These are phyloP conservation scores for Miichthys miiuy DNA, from an alignment of 2,797 vertebrate species.

Conservation along the genomic window DNA sequence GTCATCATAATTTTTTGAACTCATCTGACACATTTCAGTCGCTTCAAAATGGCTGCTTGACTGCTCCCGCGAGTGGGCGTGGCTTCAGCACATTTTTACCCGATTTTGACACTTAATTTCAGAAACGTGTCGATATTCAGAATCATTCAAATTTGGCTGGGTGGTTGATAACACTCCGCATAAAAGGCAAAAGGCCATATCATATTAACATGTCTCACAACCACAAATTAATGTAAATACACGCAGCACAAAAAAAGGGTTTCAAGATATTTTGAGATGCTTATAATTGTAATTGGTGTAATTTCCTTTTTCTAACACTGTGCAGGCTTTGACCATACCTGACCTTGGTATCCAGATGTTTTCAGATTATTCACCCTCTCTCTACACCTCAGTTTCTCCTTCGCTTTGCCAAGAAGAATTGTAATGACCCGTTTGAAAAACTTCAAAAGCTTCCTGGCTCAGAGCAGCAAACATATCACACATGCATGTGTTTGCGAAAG, in stretches of 20 bases:
- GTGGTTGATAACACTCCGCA: too few relatives aligned
- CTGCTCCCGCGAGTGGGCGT: too few relatives aligned
- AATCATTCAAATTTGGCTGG: too few relatives aligned
- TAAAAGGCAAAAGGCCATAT: too few relatives aligned
- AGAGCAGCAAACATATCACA: constrained; percentile 39
- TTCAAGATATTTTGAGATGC: neutral
- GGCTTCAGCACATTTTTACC: too few relatives aligned
- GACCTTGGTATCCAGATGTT: constrained; percentile 26
- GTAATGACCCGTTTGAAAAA: constrained; percentile 43
- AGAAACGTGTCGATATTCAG: too few relatives aligned
- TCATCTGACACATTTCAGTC: too few relatives aligned
- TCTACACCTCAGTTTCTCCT: constrained; percentile 2
- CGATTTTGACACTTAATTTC: too few relatives aligned
- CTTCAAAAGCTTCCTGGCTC: constrained; percentile 60
- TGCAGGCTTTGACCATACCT: neutral
- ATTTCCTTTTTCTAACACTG: neutral
- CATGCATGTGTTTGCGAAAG: constrained; percentile 19
- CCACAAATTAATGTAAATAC: neutral
- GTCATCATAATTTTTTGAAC: too few relatives aligned
- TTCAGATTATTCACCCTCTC: constrained; percentile 9
- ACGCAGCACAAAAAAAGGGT: neutral
- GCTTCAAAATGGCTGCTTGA: too few relatives aligned
- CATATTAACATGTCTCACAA: too few relatives aligned
- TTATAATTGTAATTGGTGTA: neutral
- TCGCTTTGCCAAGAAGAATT: constrained; percentile 47